phyloP scores from a whole-genome alignment of 2,888 invertebrate genomes.

The Xanthorhoe spadicearia region DNA sequence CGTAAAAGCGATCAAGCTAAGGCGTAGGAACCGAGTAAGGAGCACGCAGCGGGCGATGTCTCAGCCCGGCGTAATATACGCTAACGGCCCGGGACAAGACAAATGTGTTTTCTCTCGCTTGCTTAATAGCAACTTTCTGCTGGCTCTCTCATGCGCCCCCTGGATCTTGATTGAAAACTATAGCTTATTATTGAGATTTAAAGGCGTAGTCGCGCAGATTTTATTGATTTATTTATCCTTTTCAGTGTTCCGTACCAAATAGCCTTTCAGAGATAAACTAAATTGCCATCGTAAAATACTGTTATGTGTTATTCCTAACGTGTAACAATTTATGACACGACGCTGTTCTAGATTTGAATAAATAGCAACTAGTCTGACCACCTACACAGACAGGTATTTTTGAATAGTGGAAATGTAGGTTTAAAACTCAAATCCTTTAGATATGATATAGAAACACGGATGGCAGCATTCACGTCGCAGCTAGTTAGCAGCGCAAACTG shows the following conservation, averaged over 20 bases:
- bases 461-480: constrained; percentile 75
- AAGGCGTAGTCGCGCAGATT: constrained; percentile 42
- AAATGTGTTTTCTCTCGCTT: constrained; percentile 83
- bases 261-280: constrained; percentile 6
- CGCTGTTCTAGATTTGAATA: background rate
- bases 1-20: constrained; percentile 6
- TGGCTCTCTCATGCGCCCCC: constrained; percentile 57
- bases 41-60: constrained; percentile 76
- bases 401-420: constrained; percentile 46
- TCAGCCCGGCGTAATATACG: constrained; percentile 79
- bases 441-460: constrained; percentile 71
- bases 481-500: constrained; percentile 82
- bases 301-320: constrained; percentile 11
- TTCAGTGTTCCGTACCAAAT: constrained; percentile 5
- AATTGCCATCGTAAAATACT: constrained; percentile 15
- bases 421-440: constrained; percentile 56
- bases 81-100: constrained; percentile 83
- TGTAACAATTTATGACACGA: background rate
- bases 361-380: background rate
- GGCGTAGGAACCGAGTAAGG: constrained; percentile 65
- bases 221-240: constrained; percentile 40
- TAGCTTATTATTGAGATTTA: constrained; percentile 67
- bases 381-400: background rate
- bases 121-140: constrained; percentile 71
- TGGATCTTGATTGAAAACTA: constrained; percentile 75